Base-by-base conservation (phyloP, 2,797 vertebrate genomes). In the Spinus pinus region DNA sequence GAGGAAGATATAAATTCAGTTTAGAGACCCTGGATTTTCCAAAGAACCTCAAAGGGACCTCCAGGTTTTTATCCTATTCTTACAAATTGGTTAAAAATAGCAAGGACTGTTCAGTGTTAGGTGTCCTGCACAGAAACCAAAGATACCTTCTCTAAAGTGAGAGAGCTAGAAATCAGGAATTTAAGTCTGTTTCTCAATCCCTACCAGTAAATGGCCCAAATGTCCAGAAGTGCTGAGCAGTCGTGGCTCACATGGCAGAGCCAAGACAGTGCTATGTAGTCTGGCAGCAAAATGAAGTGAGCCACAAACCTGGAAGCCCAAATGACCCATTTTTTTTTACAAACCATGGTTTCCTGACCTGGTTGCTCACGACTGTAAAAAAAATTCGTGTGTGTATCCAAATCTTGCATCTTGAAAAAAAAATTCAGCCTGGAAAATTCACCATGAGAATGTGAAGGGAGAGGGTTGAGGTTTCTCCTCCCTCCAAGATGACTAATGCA, bases 281-380 rank as follows among this genome's bases (percentile, higher is more conserved):
- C 84, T 90, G 92, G 84, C 94, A 93, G 84, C 41, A 92, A 87
- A 95, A 89, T 18, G 7, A 86, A 83, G 12, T 27, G 22, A 95
- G 88, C 91, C 94, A 95, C 92, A 89, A 93, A 89, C 69, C 84
- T 95, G 88, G 93, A 94, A 94, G 90, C 47, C 82, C 74, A 84
- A 65, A 56, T 83, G 57, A 91, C 72, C 89, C 31, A 3, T 41
- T 41, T 41, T 7, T 41, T 92, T 92, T 90, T 44, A 80, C 47
- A 93, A 78, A 93, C 80, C 60, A 30, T 71, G 53, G 79, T 93
- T 95, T 97, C 87, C 89, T 81, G 95, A 94, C 57, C 74, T 92
- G 73, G 42, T 90, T 90, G 60, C 49, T 92, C 81, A 74, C 0
- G 13, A 71, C 56, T 75, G 77, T 30, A 88, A 91, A 95, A 95